phyloP scores from a whole-genome alignment of 2,797 vertebrate species.

The Cephalopachus bancanus region DNA sequence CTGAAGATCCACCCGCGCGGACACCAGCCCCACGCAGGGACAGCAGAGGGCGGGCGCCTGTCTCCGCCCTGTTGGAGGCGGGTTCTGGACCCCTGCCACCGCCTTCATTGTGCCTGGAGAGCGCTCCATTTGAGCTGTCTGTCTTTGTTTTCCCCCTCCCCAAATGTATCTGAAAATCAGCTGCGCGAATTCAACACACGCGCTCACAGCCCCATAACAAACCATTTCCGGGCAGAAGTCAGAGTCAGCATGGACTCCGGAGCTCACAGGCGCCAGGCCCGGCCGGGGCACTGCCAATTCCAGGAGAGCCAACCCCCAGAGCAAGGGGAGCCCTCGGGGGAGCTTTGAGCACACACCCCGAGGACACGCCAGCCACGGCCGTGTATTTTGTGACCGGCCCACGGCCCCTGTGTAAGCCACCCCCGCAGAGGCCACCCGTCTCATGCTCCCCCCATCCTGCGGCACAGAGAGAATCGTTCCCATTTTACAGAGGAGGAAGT shows the following conservation, averaged over 20 bases:
- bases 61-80: conserved; percentile 11
- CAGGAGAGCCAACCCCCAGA: neutral
- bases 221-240: conserved; percentile 61
- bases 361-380: rapidly evolving
- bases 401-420: rapidly evolving
- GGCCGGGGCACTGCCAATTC: neutral
- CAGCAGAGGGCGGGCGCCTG: rapidly evolving
- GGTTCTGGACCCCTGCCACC: conserved; percentile 60
- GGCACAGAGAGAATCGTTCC: neutral
- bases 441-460: neutral
- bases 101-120: conserved; percentile 1
- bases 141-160: neutral
- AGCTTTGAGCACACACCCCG: neutral
- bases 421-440: rapidly evolving
- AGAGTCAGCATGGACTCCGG: neutral
- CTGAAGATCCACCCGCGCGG: neutral
- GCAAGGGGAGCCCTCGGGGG: rapidly evolving
- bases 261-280: rapidly evolving
- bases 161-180: conserved; percentile 71
- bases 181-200: conserved; percentile 22
- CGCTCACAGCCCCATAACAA: conserved; percentile 53
- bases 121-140: neutral
- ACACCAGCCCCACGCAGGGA: neutral
- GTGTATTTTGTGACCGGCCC: rapidly evolving
- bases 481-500: too few relatives aligned